phyloP scores from a whole-genome alignment of 2,888 invertebrate species.

The Listrodromus nycthemerus region DNA sequence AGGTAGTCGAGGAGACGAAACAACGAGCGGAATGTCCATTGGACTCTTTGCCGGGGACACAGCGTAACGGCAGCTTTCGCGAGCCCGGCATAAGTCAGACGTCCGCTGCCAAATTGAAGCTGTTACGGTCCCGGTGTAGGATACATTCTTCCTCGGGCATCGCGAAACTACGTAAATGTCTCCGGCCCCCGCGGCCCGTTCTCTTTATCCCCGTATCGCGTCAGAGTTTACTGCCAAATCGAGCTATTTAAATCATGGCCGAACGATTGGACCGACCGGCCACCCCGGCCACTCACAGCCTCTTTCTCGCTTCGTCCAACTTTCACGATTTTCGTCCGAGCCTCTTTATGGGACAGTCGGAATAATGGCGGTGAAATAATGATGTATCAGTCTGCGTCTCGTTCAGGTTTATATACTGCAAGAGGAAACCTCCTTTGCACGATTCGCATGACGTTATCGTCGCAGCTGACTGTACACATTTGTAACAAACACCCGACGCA shows the following conservation, averaged over 20 bases:
- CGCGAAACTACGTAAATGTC: constrained; percentile 61
- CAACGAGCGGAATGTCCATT: constrained; percentile 33
- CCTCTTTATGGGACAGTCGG: constrained; percentile 68
- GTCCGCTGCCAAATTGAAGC: constrained; percentile 70
- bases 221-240: constrained; percentile 72
- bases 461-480: neutral
- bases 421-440: constrained; percentile 47
- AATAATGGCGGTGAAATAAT: constrained; percentile 68
- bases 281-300: constrained; percentile 10
- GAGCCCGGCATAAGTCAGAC: constrained; percentile 65
- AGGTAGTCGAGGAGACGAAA: constrained; percentile 30
- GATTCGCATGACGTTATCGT: neutral
- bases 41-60: constrained; percentile 27
- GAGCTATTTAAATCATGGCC: constrained; percentile 72
- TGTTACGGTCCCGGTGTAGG: constrained; percentile 65
- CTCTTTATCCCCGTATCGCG: constrained; percentile 57
- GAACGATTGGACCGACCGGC: constrained; percentile 65
- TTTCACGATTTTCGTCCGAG: constrained; percentile 40
- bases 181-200: constrained; percentile 29
- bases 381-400: constrained; percentile 68
- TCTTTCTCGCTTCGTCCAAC: constrained; percentile 1
- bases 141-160: constrained; percentile 60
- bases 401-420: constrained; percentile 47
- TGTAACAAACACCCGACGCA: constrained; percentile 39
- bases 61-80: constrained; percentile 3